These are phyloP conservation scores for Apamea crenata DNA, from an alignment of 2,888 invertebrate species.

Conservation along the genomic window DNA sequence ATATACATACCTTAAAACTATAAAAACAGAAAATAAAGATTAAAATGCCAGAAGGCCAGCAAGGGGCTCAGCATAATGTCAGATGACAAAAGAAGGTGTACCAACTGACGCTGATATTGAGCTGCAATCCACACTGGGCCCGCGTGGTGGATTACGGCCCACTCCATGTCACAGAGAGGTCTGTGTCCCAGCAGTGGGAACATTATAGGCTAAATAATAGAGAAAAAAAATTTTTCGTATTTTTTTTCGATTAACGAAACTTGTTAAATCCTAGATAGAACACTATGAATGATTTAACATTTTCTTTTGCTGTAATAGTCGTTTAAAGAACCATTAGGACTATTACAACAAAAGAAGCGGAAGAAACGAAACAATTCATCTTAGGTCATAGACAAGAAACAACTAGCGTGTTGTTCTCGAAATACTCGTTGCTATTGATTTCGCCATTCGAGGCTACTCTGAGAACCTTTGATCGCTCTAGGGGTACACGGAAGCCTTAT, in stretches of 20 bases:
- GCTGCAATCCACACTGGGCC: neutral
- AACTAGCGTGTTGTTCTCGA: conserved; percentile 23
- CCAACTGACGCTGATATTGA: no score
- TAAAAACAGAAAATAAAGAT: no score
- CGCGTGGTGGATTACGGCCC: neutral
- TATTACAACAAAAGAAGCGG: neutral
- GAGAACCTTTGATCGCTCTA: conserved; percentile 12
- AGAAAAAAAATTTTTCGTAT: neutral
- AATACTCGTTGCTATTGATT: conserved; percentile 26
- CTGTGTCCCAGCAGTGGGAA: neutral
- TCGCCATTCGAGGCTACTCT: conserved; percentile 22
- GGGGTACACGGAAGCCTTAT: neutral
- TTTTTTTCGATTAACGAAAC: conserved; percentile 1
- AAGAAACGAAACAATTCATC: conserved; percentile 11
- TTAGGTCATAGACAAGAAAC: conserved; percentile 23
- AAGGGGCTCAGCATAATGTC: no score
- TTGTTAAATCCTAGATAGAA: neutral
- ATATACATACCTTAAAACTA: no score
- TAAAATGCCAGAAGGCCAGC: no score
- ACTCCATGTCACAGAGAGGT: neutral
- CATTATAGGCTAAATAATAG: neutral
- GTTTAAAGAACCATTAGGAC: neutral
- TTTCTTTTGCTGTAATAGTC: neutral
- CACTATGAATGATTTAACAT: neutral
- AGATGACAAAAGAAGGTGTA: no score